A percentile compares a stretch with the other conserved stretches of the same genome.
These are phyloP conservation scores for Nephrotoma flavescens DNA, from an alignment of 2,888 invertebrate genomes.

Conservation along the genomic window DNA sequence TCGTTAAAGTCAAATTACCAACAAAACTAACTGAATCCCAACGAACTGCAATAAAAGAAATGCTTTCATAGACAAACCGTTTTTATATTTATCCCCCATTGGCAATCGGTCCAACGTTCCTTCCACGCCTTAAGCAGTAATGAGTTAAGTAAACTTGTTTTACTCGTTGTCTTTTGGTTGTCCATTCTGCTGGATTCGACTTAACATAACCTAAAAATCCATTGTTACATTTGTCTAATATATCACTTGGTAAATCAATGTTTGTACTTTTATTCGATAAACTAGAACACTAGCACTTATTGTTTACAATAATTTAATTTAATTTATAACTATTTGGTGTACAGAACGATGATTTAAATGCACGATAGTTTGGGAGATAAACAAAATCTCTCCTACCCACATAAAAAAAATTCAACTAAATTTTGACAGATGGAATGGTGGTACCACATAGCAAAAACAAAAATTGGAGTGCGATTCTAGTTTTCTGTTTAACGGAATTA, in stretches of 20 bases:
- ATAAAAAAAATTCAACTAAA: background rate
- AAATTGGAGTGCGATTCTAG: background rate
- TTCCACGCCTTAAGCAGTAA: conserved; percentile 60
- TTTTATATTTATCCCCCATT: conserved; percentile 94
- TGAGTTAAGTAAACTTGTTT: conserved; percentile 60
- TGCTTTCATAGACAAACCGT: conserved; percentile 40
- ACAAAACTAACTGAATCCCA: conserved; percentile 15
- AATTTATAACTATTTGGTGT: background rate
- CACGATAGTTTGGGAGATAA: background rate
- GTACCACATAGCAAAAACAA: background rate
- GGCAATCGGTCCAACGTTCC: conserved; percentile 88
- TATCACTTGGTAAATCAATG: background rate
- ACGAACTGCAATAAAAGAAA: background rate
- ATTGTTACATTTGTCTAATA: background rate
- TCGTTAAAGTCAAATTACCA: conserved; percentile 25
- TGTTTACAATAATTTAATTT: background rate
- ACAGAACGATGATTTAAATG: background rate
- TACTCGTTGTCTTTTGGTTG: conserved; percentile 62
- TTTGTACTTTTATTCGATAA: background rate
- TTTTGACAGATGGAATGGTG: background rate
- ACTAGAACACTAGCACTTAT: background rate
- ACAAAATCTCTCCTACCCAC: background rate
- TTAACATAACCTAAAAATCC: background rate
- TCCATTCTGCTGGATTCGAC: conserved; percentile 41
- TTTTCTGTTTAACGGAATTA: background rate